Evolutionary conservation across 92 coral and sea anemone genomes (phyloP).

Genomic region (Phenganax subtilis): DNA sequence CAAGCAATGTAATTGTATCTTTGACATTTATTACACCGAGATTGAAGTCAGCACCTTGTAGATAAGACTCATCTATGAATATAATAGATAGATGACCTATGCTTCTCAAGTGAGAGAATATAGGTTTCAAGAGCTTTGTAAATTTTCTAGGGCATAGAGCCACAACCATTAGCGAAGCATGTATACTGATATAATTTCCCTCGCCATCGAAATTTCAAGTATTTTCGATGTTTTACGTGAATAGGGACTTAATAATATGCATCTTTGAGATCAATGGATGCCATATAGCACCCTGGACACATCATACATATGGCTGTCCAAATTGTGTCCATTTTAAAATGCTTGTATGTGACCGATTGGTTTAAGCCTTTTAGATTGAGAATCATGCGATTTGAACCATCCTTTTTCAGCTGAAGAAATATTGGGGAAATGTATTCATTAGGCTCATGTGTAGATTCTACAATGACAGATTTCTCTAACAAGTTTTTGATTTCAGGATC

Average conservation of each 20-base stretch:
- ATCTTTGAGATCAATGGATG: conserved; percentile 4
- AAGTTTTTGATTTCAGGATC: conserved; percentile 15
- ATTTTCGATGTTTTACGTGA: conserved; percentile 14
- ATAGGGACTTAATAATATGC: conserved; percentile 35
- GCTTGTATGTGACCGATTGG: background rate
- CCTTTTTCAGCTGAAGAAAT: conserved; percentile 24
- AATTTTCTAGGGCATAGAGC: too few species aligned
- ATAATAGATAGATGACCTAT: too few species aligned
- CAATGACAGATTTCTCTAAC: conserved; percentile 21
- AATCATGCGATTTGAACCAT: conserved; percentile 8
- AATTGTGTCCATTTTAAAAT: conserved; percentile 11
- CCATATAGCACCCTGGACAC: conserved; percentile 8
- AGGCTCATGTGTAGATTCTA: background rate
- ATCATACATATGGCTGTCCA: conserved; percentile 3
- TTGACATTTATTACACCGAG: too few species aligned
- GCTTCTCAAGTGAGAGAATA: too few species aligned
- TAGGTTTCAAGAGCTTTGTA: too few species aligned
- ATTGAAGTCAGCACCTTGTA: too few species aligned
- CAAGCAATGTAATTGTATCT: too few species aligned
- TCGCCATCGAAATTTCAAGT: conserved; percentile 13
- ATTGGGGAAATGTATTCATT: background rate
- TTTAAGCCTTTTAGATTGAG: conserved; percentile 13
- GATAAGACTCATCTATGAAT: too few species aligned
- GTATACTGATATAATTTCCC: too few species aligned
- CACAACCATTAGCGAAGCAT: too few species aligned